Base-by-base conservation (phyloP, 2,113 vertebrate genomes). In the Zosterops pallidus region DNA sequence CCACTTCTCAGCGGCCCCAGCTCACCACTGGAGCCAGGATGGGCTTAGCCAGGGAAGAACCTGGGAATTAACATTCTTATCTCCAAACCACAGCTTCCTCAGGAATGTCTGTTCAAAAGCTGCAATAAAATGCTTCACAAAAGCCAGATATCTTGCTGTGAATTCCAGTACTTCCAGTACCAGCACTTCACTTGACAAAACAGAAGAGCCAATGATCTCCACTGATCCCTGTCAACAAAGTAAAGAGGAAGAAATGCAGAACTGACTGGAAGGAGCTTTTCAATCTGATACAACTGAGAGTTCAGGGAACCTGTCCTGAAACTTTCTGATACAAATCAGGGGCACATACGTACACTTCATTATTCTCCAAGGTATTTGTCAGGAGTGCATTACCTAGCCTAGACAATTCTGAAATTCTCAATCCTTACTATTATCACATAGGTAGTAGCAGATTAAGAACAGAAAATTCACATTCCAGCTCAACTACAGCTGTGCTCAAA, bases 11-110 rank as follows among this genome's bases (percentile, higher is more conserved):
- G 26, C 4, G 44, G 79, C 71, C 52, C 24, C 80, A 62, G 82
- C 37, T 87, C 84, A 76, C 70, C 62, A 13, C 53, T 28, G 70
- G 42, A 65, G 74, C 60, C 72, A 86, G 83, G 50, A 91, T 46
- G 74, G 71, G 86, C 57, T 94, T 86, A 0, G 0, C 37, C 77
- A 55, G 13, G 7, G 90, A 74, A 90, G 47, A 90, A 78, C 52
- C 78, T 64, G 65, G 52, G 85, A 90, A 90, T 89, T 89, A 92
- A 94, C 88, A 63, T 59, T 82, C 91, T 97, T 94, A 95, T 96
- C 95, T 95, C 57, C 81, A 95, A 91, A 87, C 65, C 64, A 56
- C 77, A 95, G 84, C 41, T 64, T 0, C 3, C 60, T 86, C 64
- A 60, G 89, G 74, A 95, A 94, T 79, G 91, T 82, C 67, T 79